Evolutionary conservation across 2,797 vertebrate species (phyloP), one percentile per base, ranked within the genome.

Genomic region (Novumbra hubbsi): DNA sequence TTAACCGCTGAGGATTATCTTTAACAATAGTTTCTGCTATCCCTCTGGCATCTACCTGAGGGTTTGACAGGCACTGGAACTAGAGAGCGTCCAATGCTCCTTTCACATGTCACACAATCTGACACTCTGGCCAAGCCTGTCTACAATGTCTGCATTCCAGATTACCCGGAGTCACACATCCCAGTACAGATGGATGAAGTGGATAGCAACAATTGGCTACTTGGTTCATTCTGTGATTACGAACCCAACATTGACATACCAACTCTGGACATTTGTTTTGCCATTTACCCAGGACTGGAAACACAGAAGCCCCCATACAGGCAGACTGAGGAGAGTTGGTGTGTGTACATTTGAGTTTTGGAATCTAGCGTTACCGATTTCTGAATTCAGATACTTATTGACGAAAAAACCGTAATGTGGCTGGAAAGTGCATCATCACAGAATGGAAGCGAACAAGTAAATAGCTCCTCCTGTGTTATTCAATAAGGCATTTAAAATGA

Each of bases 71-170:
- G 70, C 77, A 70, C 67, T 27, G 71, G 55, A 79, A 77, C 79
- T 34, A 45, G 70, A 30, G 0, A 62, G 68, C 11, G 11, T 21
- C 55, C 55, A 57, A 67, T 78, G 77, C 75, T 73, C 67, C 66
- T 86, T 71, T 70, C 30, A 12, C 50, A 32, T 55, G 41, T 45
- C 41, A 45, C 55, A 60, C 55, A 60, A 60, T 24, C 27, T 66
- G 21, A 65, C 64, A 5, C 17, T 34, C 72, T 84, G 76, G 80
- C 63, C 71, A 74, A 78, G 71, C 78, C 41, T 68, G 67, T 68
- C 86, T 63, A 80, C 65, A 80, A 70, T 80, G 78, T 87, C 77
- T 78, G 70, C 72, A 48, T 79, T 75, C 68, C 80, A 75, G 68
- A 80, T 65, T 78, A 71, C 74, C 78, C 77, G 49, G 71, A 77